Evolutionary conservation across 92 coral and sea anemone genomes (phyloP), one percentile per base, ranked within the genome.

Genomic region (Porites lobata): DNA sequence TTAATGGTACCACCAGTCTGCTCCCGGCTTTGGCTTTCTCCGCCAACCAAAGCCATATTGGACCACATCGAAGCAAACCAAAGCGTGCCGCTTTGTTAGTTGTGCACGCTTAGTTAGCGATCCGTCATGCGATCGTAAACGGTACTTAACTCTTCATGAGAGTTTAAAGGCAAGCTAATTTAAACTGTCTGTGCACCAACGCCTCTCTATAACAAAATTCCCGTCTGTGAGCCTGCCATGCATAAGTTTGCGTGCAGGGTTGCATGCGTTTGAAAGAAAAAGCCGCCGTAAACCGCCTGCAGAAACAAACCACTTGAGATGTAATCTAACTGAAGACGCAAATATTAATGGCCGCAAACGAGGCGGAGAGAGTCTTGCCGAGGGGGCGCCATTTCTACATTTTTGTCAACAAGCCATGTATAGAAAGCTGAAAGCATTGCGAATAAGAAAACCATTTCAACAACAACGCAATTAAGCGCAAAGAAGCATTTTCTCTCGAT

Each of bases 221-320:
- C 19, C 1, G 21, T 7, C 43, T 7, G 26, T 7, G 56, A 61
- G 56, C 53, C 63, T 38, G 20, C 8, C 26, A 19, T 5, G 38
- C 5, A n/a, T 22, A 32, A 9, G 51, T 61, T 72, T 53, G 86
- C 77, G 77, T 82, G 86, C 77, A n/a, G 22, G 56, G 2, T 9
- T 50, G 8, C 38, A 61, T 14, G 32, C 53, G 50, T 13, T 32
- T 17, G 29, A 50, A 53, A 68, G 54, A 53, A 13, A n/a, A 38
- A 18, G 12, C 84, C 65, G 75, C 51, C 73, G 58, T 62, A 80
- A 81, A 56, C 58, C 69, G 78, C 86, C 77, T 69, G 22, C 54
- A 82, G 76, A 58, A 82, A 56, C 6, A 82, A 81, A 52, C 14
- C 78, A 69, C 86, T 82, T 64, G 71, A 82, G 78, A 70, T 82